Conservation (phyloP, 35 echinoderm and acorn worm genomes). For the Apostichopus japonicus region DNA sequence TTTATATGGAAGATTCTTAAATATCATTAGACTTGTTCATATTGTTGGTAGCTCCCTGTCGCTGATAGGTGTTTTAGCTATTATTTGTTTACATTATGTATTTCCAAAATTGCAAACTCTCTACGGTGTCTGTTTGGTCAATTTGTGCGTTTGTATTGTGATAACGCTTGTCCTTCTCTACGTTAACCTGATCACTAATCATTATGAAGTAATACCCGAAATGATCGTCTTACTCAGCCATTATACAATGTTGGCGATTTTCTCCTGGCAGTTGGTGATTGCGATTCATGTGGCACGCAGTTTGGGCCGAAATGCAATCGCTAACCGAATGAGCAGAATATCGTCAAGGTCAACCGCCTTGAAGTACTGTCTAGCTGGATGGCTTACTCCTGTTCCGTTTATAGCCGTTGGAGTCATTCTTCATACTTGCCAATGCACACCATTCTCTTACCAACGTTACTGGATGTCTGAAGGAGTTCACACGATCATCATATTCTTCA, state of each 20-base stretch:
- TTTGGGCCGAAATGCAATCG: slow-evolving; percentile 10
- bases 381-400: slow-evolving; percentile 17
- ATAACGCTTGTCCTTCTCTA: not conserved
- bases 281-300: slow-evolving; percentile 8
- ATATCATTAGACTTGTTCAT: not conserved
- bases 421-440: not conserved
- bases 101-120: slow-evolving; percentile 33
- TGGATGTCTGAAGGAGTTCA: not conserved
- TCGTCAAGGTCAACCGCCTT: not conserved
- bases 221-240: not conserved
- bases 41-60: not conserved
- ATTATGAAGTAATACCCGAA: not conserved
- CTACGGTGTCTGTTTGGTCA: slow-evolving; percentile 44
- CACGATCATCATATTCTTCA: not conserved
- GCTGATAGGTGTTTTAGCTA: not conserved
- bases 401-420: not conserved
- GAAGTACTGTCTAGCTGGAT: not conserved
- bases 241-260: not conserved
- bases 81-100: not conserved
- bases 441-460: not conserved
- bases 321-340: not conserved
- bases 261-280: slow-evolving; percentile 30
- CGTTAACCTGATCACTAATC: not conserved
- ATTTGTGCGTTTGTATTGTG: not conserved
- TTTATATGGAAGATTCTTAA: not conserved